Percentiles rank a stretch among this genome's conserved stretches.
Evolutionary conservation across 2,888 invertebrate species (phyloP).

Genomic region (Neoascia interrupta): DNA sequence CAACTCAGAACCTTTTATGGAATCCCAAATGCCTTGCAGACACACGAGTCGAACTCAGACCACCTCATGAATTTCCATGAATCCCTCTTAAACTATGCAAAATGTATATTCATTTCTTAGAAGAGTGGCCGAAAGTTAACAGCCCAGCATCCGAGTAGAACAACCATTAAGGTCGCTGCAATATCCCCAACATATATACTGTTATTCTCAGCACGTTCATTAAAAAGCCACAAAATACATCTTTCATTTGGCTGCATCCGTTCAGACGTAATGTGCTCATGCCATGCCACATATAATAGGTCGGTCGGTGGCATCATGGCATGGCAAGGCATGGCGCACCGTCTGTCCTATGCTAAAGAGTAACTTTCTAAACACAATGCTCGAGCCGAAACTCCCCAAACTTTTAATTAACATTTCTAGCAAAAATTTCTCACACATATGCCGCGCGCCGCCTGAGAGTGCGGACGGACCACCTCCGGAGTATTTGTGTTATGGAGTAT

Average conservation of each 20-base stretch:
- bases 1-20: too few relatives aligned
- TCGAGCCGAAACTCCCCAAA: constrained; percentile 31
- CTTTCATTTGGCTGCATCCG: constrained; percentile 38
- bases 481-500: not conserved
- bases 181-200: constrained; percentile 18
- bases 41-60: too few relatives aligned
- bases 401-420: constrained; percentile 62
- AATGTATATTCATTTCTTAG: too few relatives aligned
- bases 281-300: not conserved
- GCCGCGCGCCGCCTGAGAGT: constrained; percentile 2
- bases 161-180: constrained; percentile 30
- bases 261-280: constrained; percentile 9
- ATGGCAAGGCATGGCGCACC: not conserved
- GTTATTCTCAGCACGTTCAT: constrained; percentile 44
- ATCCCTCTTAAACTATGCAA: too few relatives aligned
- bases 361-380: constrained; percentile 53
- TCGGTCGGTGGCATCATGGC: not conserved
- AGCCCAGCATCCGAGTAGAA: too few relatives aligned
- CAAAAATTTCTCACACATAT: constrained; percentile 41
- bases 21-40: too few relatives aligned
- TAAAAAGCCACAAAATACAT: constrained; percentile 48
- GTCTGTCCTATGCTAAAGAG: constrained; percentile 3
- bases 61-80: too few relatives aligned
- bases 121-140: too few relatives aligned
- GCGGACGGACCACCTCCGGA: constrained; percentile 9